Evolutionary conservation across 2,888 invertebrate genomes (phyloP).

Genomic region (Hypomecis punctinalis): DNA sequence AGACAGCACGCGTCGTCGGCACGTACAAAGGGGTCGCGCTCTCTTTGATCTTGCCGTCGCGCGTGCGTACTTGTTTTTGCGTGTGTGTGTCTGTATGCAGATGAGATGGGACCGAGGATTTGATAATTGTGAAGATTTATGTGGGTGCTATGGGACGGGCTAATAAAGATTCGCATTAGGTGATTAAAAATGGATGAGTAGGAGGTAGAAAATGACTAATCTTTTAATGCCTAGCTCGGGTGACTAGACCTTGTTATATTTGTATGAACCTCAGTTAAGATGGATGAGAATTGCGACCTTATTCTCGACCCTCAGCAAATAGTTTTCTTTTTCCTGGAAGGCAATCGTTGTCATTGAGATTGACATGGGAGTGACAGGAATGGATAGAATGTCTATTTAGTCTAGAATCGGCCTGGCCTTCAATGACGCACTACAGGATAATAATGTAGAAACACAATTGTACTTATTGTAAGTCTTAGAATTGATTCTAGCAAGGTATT

Average conservation of each 20-base stretch:
- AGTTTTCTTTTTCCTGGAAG: not conserved
- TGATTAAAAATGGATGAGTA: constrained; percentile 46
- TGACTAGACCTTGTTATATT: constrained; percentile 1
- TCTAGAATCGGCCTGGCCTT: not conserved
- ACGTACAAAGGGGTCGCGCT: constrained; percentile 81
- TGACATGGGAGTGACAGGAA: not conserved
- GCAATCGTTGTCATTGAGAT: no score
- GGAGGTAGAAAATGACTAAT: constrained; percentile 29
- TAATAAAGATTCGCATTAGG: constrained; percentile 43
- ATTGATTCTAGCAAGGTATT: not conserved
- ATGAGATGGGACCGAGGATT: constrained; percentile 79
- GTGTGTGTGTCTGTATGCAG: constrained; percentile 77
- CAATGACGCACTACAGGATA: constrained; percentile 9
- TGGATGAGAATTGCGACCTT: not conserved
- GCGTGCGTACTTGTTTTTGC: constrained; percentile 74
- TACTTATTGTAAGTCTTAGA: not conserved
- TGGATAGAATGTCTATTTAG: no score
- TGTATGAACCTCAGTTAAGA: not conserved
- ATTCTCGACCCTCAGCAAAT: not conserved
- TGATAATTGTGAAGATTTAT: constrained; percentile 85
- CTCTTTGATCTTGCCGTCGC: constrained; percentile 82
- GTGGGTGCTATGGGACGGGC: constrained; percentile 53
- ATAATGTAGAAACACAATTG: not conserved
- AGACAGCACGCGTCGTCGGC: constrained; percentile 81
- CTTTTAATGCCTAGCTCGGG: constrained; percentile 12